A percentile compares a stretch with the other conserved stretches of the same genome.
These are phyloP conservation scores for Masnerella sp. DNA, from an alignment of 2,888 invertebrate species.

Conservation along the genomic window DNA sequence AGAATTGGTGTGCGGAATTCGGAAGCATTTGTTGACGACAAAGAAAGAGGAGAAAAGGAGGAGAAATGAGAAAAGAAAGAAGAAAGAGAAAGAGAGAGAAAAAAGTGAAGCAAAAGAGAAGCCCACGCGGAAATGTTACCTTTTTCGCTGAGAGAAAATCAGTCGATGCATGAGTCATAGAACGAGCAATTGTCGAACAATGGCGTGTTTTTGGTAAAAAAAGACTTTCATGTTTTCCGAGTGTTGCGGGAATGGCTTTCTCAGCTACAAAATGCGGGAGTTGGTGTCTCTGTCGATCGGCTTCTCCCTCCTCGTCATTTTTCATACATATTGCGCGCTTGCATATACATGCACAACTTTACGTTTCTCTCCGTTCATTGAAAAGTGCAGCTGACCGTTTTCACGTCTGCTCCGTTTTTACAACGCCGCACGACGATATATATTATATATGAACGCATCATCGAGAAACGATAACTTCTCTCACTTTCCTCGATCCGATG, in stretches of 20 bases:
- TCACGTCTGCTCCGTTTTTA: constrained; percentile 51
- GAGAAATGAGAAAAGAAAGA: constrained; percentile 1
- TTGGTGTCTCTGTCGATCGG: constrained; percentile 37
- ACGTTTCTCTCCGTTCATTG: constrained; percentile 47
- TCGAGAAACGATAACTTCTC: constrained; percentile 55
- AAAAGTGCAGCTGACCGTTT: constrained; percentile 50
- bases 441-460: constrained; percentile 44
- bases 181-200: constrained; percentile 37
- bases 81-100: background rate
- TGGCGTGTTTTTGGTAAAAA: constrained; percentile 40
- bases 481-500: constrained; percentile 70
- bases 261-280: constrained; percentile 42
- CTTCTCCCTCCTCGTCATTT: constrained; percentile 49
- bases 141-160: constrained; percentile 38
- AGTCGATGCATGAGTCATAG: constrained; percentile 42
- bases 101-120: background rate
- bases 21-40: background rate
- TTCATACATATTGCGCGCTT: constrained; percentile 45
- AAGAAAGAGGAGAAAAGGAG: too few species aligned
- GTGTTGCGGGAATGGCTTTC: constrained; percentile 43
- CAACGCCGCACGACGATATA: constrained; percentile 44
- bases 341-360: constrained; percentile 43
- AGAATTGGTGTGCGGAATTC: too few species aligned
- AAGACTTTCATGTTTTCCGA: constrained; percentile 55
- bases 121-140: constrained; percentile 23